Evolutionary conservation across 2,797 vertebrate genomes (phyloP).

Genomic region (Huso huso): DNA sequence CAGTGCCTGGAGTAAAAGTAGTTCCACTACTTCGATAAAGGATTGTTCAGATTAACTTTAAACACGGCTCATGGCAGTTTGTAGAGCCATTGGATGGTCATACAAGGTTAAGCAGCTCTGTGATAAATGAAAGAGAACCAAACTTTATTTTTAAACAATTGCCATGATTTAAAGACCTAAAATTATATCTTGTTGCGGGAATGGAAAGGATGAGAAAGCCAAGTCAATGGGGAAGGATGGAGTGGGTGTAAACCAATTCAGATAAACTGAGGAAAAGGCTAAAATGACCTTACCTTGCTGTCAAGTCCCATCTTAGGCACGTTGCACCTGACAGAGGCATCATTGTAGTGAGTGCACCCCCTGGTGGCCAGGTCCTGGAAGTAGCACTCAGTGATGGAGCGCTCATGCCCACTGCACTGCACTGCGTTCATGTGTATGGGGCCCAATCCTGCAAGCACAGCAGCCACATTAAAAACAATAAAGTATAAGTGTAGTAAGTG

Average conservation of each 20-base stretch:
- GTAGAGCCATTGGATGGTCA: no score
- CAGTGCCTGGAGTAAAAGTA: no score
- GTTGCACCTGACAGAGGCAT: conserved; percentile 82
- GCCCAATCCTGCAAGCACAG: conserved; percentile 70
- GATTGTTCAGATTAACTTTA: no score
- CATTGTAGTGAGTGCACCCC: conserved; percentile 77
- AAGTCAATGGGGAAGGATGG: neutral
- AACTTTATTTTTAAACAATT: no score
- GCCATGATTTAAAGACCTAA: no score
- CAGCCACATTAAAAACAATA: conserved; percentile 7
- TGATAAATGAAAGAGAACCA: no score
- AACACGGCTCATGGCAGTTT: no score
- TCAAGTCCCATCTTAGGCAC: conserved; percentile 72
- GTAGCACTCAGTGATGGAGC: conserved; percentile 70
- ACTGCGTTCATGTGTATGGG: conserved; percentile 89
- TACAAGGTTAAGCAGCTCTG: no score
- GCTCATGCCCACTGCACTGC: conserved; percentile 72
- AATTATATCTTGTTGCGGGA: no score
- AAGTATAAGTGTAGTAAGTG: conserved; percentile 8
- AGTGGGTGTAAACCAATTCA: no score
- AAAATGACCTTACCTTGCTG: conserved; percentile 56
- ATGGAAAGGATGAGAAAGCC: neutral
- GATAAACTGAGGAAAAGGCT: no score
- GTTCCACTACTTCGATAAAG: no score
- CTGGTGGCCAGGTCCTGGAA: conserved; percentile 72